Evolutionary conservation across 2,888 invertebrate species (phyloP), one percentile per base, ranked within the genome.

Genomic region (Tortricodes alternella): DNA sequence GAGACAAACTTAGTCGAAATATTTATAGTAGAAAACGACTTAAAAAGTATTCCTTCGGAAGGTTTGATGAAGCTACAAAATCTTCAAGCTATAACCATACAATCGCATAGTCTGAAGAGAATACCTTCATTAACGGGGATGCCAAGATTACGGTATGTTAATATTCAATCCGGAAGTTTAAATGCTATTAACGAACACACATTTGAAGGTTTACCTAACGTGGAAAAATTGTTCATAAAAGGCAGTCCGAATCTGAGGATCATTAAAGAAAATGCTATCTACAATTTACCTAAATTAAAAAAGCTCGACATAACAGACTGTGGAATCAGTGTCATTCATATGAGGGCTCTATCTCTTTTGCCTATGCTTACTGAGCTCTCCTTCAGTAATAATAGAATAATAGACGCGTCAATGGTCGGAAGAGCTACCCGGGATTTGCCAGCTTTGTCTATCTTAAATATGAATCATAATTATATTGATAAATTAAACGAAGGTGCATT

Each of bases 71-170:
- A 94, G 68, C 85, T 96, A 67, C 93, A 93, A 66, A 94, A 94
- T 63, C 89, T 97, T 50, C 95, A 97, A 89, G 97, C 97, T 2
- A 92, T 97, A 35, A 97, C 97, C 0, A 92, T 97, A 66, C 95
- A 96, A 78, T 95, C 95, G 6, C 94, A 94, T 58, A 92, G 93
- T 62, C 86, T 97, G 61, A 96, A 95, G 75, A 91, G 96, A 61
- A 85, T 96, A 62, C 96, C 97, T 0, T 88, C 93, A 51, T 94
- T 97, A 69, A 92, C 93, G 0, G 94, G 94, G 4, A 86, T 96
- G 59, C 92, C 93, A 7, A 94, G 94, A 71, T 83, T 97, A 37
- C 92, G 94, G 58, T 96, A 96, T 70, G 81, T 96, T 29, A 94
- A 94, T 74, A 91, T 96, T 27, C 94, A 95, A 73, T 95, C 95